These are phyloP conservation scores for Palythoa heliodiscus DNA, from an alignment of 92 coral and sea anemone genomes.

Conservation along the genomic window DNA sequence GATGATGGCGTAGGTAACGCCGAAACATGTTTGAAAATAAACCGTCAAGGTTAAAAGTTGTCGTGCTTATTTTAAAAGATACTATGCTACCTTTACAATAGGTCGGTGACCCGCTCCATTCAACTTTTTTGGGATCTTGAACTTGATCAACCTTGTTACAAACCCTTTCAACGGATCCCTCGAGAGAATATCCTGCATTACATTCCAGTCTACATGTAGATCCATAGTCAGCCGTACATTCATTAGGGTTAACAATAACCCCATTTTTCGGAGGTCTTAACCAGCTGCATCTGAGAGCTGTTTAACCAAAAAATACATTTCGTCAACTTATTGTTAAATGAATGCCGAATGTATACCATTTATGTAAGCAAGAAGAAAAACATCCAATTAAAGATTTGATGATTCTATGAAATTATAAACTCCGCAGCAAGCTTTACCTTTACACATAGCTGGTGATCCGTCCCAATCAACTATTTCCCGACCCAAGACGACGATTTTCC, in stretches of 20 bases:
- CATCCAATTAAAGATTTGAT: too few relatives aligned
- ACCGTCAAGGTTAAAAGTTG: too few relatives aligned
- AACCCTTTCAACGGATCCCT: not conserved
- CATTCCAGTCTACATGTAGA: not conserved
- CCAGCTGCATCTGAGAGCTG: not conserved
- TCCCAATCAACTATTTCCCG: not conserved
- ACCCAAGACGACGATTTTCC: not conserved
- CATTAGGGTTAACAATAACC: not conserved
- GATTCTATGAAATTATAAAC: too few relatives aligned
- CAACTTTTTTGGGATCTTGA: slow-evolving; percentile 4
- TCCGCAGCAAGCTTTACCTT: not conserved
- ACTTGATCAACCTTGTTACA: not conserved
- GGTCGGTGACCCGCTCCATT: slow-evolving; percentile 19
- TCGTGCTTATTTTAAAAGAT: too few relatives aligned
- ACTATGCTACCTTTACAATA: not conserved
- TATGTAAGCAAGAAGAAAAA: not conserved
- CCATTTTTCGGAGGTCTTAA: slow-evolving; percentile 3
- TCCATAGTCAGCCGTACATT: not conserved
- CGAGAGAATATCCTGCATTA: not conserved
- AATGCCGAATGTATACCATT: not conserved
- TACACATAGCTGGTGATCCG: not conserved
- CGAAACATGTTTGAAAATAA: too few relatives aligned
- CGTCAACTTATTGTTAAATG: not conserved
- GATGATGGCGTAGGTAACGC: too few relatives aligned
- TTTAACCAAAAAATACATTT: not conserved